Percentiles rank a stretch among this genome's conserved stretches.
Evolutionary conservation across 2,888 invertebrate genomes (phyloP).

Genomic region (Penaeus monodon): DNA sequence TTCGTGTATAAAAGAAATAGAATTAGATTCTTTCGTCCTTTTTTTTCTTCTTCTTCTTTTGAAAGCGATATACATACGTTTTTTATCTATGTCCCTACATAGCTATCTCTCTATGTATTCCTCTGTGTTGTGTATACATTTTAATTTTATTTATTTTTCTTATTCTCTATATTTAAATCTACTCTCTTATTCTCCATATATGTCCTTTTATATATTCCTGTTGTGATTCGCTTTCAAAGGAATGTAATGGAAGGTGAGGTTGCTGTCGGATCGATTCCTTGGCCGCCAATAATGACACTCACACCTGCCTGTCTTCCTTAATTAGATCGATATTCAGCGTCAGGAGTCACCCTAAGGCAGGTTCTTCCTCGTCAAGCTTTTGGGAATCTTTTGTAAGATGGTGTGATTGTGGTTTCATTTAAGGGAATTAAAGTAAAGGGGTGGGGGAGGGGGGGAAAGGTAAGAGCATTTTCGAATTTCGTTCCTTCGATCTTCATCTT

Average conservation of each 20-base stretch:
- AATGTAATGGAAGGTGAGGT: too few species aligned
- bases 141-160: neutral
- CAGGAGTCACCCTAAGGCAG: too few species aligned
- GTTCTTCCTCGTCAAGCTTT: too few species aligned
- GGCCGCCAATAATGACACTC: too few species aligned
- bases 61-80: too few species aligned
- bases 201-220: neutral
- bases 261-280: too few species aligned
- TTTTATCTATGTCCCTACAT: neutral
- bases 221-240: neutral
- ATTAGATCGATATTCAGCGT: neutral
- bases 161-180: neutral
- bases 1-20: too few species aligned
- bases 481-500: neutral
- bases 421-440: too few species aligned
- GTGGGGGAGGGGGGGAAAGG: neutral
- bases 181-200: neutral
- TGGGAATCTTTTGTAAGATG: too few species aligned
- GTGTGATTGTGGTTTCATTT: too few species aligned
- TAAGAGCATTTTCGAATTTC: too few species aligned
- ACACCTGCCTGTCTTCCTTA: neutral
- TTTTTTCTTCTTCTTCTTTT: neutral
- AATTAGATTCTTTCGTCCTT: neutral
- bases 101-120: neutral
- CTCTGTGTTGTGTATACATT: too few species aligned